Percentiles rank a stretch among this genome's conserved stretches.
These are phyloP conservation scores for Dasyprocta punctata DNA, from an alignment of 2,113 vertebrate species.

Conservation along the genomic window DNA sequence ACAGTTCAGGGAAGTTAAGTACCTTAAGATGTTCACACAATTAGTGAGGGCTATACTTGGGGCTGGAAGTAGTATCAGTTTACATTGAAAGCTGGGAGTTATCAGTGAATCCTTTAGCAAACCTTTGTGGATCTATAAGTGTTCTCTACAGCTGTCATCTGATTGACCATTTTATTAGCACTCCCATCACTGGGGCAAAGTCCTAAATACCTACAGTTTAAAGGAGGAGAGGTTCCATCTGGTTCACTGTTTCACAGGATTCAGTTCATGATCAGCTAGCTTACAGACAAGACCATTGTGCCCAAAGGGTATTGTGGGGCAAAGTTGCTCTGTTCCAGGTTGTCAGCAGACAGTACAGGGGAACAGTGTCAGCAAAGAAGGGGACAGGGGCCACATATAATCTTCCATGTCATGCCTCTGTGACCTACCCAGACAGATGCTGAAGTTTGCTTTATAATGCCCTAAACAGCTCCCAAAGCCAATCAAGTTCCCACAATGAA, in stretches of 20 bases:
- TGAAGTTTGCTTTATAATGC: not conserved
- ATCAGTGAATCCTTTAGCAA: not conserved
- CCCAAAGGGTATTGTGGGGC: not conserved
- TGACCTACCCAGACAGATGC: not conserved
- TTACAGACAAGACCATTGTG: not conserved
- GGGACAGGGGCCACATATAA: not conserved
- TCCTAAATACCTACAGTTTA: not conserved
- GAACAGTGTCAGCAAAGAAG: not conserved
- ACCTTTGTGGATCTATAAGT: not conserved
- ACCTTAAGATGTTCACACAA: not conserved
- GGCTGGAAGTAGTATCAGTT: not conserved
- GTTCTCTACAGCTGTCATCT: not conserved
- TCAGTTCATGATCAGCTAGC: not conserved
- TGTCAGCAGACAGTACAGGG: not conserved
- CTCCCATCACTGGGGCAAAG: not conserved
- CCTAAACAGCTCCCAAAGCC: not conserved
- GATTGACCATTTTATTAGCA: not conserved
- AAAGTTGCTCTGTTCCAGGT: not conserved
- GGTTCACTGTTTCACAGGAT: not conserved
- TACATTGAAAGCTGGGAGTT: not conserved
- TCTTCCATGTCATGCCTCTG: not conserved
- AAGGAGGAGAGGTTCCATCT: not conserved
- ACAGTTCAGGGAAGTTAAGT: not conserved
- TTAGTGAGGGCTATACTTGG: not conserved
- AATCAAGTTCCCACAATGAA: not conserved